Evolutionary conservation across 2,888 invertebrate species (phyloP), one percentile per base, ranked within the genome.

Genomic region (Augochlorella aurata): DNA sequence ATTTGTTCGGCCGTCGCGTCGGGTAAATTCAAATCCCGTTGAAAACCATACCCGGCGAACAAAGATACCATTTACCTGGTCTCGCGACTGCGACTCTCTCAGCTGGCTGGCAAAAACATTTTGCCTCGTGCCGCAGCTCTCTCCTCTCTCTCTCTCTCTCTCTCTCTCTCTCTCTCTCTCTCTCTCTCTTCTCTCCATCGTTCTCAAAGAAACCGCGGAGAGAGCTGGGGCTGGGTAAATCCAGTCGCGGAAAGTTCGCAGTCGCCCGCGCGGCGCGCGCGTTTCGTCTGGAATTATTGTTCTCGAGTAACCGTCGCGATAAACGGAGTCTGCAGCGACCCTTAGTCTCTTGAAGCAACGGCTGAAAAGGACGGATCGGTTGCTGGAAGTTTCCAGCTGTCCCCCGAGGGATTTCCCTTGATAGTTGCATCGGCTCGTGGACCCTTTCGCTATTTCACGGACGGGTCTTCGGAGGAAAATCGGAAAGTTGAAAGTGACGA

Each of bases 21-120:
- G 72, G 29, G 72, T 73, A 80, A 79, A 79, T 79, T 81, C 79
- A 74, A 69, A 79, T 73, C 72, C 67, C 52, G 45, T 54, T 75
- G 77, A 74, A 79, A 72, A 63, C 63, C 54, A 63, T 65, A 68
- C 67, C 52, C 63, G 65, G 38, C 29, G 74, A n/a, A 69, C 75
- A 72, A 80, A 80, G 73, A 61, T 70, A 72, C 65, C 54, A 49
- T 81, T 72, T 70, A 72, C 65, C 70, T 21, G 49, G 14, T 54
- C 58, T 24, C 38, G 65, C 52, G 68, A 38, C 67, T 45, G 73
- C 18, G 29, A 52, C 49, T 74, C 79, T 69, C 54, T 24, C 58
- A 24, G 58, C 58, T 14, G 24, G 8, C 58, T 44, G 68, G 24
- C 52, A 68, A 65, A 74, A 76, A 65, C 63, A 75, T 63, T 66